Evolutionary conservation across 2,888 invertebrate species (phyloP), one percentile per base, ranked within the genome.

Genomic region (Nezara viridula): DNA sequence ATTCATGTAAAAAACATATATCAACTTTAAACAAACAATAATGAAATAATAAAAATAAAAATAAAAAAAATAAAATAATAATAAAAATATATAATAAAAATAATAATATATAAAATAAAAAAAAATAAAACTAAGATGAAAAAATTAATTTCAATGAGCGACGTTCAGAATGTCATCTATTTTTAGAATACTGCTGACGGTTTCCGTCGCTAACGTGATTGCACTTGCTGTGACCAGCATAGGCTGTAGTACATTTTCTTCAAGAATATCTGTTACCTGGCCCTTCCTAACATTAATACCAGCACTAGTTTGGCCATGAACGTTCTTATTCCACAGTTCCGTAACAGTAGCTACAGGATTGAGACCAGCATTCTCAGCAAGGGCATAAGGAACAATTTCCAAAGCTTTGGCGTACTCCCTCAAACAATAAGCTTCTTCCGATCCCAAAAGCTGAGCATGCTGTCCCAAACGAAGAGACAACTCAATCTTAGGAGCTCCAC

Each of bases 201-300:
- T 99, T 94, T 99, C 99, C 0, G 99, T 96, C 91, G 99, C 97
- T 92, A 99, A 95, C 89, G 96, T 97, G 91, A 99, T 96, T 86
- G 98, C 98, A 91, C 98, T 98, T 88, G 96, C 96, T 89, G 98
- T 98, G 88, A 99, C 99, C 92, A 99, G 95, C 91, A 99, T 94
- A 85, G 99, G 99, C 93, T 99, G 99, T 90, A 99, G 96, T 90
- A 99, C 99, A 94, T 98, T 97, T 94, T 99, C 99, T 91, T 98
- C 98, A 90, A 98, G 94, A 93, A 99, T 99, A 93, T 99, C 98
- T 3, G 99, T 98, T 91, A 99, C 98, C 91, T 96, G 96, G 89
- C 99, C 99, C 91, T 97, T 97, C 86, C 99, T 95, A 90, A 99
- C 99, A 94, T 99, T 99, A 91, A 99, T 98, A 89, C 99, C 99